Conservation (phyloP, 1,140 invertebrate species). For the Calliphora vicina region DNA sequence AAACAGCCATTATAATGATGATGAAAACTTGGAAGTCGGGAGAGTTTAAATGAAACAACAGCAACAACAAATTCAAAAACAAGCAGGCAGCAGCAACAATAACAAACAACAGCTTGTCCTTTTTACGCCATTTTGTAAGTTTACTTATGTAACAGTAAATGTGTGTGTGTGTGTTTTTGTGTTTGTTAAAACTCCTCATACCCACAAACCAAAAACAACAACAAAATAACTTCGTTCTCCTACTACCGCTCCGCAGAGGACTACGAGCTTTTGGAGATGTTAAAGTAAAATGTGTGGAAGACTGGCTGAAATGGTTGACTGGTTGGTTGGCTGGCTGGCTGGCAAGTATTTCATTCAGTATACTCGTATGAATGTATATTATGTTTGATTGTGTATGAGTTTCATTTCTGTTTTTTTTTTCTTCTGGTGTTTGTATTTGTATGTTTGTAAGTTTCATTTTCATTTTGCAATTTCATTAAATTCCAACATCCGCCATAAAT, state of each 20-base stretch:
- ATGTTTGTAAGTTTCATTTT: constrained; percentile 35
- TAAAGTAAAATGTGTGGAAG: constrained; percentile 7
- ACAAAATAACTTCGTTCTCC: not conserved
- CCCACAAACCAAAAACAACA: not conserved
- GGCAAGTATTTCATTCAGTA: not conserved
- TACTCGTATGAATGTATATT: not conserved
- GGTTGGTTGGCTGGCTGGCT: not conserved
- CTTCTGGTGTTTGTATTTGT: not conserved
- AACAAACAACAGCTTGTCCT: constrained; percentile 19
- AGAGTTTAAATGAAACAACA: constrained; percentile 12
- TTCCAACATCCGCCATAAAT: constrained; percentile 43
- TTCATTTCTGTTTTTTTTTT: no score
- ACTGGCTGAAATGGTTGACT: constrained; percentile 27
- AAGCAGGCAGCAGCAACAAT: not conserved
- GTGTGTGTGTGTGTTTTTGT: no score
- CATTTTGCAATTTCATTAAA: constrained; percentile 44
- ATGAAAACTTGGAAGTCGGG: not conserved
- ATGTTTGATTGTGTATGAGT: not conserved
- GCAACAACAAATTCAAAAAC: not conserved
- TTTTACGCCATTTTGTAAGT: constrained; percentile 31
- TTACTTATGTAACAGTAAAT: not conserved
- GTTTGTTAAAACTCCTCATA: not conserved
- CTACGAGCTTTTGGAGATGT: not conserved
- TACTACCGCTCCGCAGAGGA: not conserved
- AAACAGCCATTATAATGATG: not conserved